These are phyloP conservation scores for Meriones psammophilus DNA, from an alignment of 2,797 vertebrate genomes.

Conservation along the genomic window DNA sequence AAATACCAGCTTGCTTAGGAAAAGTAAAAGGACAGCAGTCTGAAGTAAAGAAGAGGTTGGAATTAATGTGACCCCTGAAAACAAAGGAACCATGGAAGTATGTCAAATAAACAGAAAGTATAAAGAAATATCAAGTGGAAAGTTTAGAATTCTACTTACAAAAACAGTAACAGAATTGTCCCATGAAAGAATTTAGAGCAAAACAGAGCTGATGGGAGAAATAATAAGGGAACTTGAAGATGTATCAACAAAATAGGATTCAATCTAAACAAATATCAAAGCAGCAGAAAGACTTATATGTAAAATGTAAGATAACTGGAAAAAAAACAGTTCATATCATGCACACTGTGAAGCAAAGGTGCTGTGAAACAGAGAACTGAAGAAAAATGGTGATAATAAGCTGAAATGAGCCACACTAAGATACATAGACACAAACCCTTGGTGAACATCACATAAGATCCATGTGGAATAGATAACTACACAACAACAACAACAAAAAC, in stretches of 20 bases:
- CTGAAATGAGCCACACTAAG: background rate
- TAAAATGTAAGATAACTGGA: background rate
- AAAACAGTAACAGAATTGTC: background rate
- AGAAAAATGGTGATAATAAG: background rate
- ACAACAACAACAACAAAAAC: too few relatives aligned
- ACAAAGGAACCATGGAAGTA: background rate
- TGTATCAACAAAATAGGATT: background rate
- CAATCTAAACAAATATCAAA: background rate
- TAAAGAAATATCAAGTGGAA: background rate
- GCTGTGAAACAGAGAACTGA: background rate
- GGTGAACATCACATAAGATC: background rate
- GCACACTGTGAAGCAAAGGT: background rate
- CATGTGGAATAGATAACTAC: background rate
- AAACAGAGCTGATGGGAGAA: background rate
- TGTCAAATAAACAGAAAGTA: background rate
- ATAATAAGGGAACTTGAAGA: background rate
- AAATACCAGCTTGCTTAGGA: background rate
- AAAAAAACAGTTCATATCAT: background rate
- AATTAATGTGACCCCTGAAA: slow-evolving; percentile 15
- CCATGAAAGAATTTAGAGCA: background rate
- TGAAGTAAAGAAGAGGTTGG: background rate
- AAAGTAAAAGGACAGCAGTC: background rate
- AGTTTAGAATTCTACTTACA: slow-evolving; percentile 7
- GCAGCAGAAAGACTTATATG: background rate
- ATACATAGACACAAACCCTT: background rate